A percentile compares a stretch with the other conserved stretches of the same genome.
Conservation (phyloP, 2,797 vertebrate species). For the Rhinatrema bivittatum region DNA sequence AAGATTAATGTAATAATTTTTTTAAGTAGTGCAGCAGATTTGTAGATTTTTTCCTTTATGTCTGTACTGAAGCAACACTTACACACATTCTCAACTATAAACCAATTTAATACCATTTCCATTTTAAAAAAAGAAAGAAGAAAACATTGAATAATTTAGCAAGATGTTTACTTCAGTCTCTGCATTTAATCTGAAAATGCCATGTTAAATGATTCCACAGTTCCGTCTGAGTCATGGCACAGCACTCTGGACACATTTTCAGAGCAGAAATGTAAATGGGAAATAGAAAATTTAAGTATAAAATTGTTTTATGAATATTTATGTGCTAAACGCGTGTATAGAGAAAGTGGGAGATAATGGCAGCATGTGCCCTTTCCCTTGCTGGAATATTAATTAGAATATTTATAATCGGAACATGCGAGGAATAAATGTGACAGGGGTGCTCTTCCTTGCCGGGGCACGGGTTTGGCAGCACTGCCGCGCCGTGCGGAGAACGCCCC, state of each 20-base stretch:
- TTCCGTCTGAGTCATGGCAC: not conserved
- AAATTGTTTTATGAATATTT: constrained; percentile 17
- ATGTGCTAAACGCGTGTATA: too few species aligned
- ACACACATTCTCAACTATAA: too few species aligned
- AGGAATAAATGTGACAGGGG: constrained; percentile 3
- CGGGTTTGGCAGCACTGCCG: constrained; percentile 12
- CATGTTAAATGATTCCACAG: too few species aligned
- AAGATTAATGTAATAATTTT: too few species aligned
- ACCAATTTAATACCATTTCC: too few species aligned
- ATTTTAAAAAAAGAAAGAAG: too few species aligned
- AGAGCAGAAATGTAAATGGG: constrained; percentile 13
- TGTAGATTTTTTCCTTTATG: too few species aligned
- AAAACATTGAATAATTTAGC: too few species aligned
- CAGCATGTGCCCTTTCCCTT: constrained; percentile 5
- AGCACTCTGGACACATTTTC: not conserved
- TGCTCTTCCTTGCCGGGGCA: constrained; percentile 1
- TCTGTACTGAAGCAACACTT: too few species aligned
- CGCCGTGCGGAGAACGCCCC: constrained; percentile 14
- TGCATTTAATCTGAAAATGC: too few species aligned
- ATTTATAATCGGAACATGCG: constrained; percentile 18
- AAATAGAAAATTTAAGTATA: constrained; percentile 6
- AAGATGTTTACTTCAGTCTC: too few species aligned
- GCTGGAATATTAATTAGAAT: constrained; percentile 25
- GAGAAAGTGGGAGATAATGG: constrained; percentile 4
- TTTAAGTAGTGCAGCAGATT: too few species aligned